A percentile compares a stretch with the other conserved stretches of the same genome.
These are phyloP conservation scores for Micoletzkya japonica DNA, from an alignment of 2,888 invertebrate genomes.

Conservation along the genomic window DNA sequence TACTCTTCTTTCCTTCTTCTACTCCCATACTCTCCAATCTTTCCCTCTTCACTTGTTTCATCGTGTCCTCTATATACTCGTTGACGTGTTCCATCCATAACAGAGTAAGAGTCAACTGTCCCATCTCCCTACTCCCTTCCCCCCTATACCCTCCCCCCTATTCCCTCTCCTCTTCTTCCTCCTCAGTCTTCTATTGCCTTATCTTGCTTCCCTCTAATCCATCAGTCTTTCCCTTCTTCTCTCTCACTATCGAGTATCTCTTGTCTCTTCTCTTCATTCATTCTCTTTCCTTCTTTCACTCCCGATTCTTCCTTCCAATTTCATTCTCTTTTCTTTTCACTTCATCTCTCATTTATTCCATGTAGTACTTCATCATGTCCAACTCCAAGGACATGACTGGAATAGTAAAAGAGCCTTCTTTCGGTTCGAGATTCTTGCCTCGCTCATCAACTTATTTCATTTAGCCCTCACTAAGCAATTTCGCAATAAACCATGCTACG, in stretches of 20 bases:
- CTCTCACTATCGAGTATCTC: not conserved
- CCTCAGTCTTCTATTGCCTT: not conserved
- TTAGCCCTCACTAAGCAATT: too few species aligned
- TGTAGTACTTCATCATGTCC: not conserved
- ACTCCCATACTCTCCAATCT: not conserved
- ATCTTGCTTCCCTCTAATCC: not conserved
- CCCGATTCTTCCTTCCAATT: not conserved
- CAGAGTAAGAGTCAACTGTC: too few species aligned
- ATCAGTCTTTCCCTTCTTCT: not conserved
- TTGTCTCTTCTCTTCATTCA: not conserved
- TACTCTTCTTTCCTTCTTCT: not conserved
- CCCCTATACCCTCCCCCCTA: not conserved
- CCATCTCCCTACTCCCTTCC: not conserved
- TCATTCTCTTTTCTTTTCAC: slow-evolving; percentile 7
- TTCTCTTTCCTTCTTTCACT: slow-evolving; percentile 2
- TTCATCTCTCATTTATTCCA: slow-evolving; percentile 6
- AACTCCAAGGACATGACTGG: not conserved
- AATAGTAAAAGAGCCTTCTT: not conserved
- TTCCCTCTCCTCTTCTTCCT: not conserved
- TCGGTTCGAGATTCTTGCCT: not conserved
- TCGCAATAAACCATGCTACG: too few species aligned
- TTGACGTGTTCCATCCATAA: too few species aligned
- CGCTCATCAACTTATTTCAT: slow-evolving; percentile 12
- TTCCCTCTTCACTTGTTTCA: not conserved
- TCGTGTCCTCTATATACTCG: not conserved